A percentile compares a stretch with the other conserved stretches of the same genome.
These are phyloP conservation scores for Apogon talboti DNA, from an alignment of 2,797 vertebrate species.

Conservation along the genomic window DNA sequence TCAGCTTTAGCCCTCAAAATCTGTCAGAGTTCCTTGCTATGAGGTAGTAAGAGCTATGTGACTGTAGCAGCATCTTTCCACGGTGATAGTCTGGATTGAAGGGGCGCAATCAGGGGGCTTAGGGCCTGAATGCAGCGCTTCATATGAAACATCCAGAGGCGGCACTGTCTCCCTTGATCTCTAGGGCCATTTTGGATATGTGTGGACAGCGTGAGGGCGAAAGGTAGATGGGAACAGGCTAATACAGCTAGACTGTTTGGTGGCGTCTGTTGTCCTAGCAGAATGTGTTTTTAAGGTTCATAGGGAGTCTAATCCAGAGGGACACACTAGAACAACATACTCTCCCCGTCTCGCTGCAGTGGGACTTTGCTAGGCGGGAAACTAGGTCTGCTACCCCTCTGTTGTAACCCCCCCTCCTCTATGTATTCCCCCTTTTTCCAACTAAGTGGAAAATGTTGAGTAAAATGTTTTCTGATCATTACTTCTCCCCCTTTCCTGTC, in stretches of 20 bases:
- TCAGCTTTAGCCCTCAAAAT: not conserved
- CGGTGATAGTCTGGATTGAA: slow-evolving; percentile 41
- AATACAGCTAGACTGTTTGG: slow-evolving; percentile 53
- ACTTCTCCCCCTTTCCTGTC: slow-evolving; percentile 14
- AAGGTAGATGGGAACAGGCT: slow-evolving; percentile 79
- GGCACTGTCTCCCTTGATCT: slow-evolving; percentile 76
- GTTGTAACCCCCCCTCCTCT: not conserved
- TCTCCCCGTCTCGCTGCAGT: slow-evolving; percentile 37
- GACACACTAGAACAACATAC: slow-evolving; percentile 79
- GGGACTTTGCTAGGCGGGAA: slow-evolving; percentile 64
- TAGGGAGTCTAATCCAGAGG: slow-evolving; percentile 77
- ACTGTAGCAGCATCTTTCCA: slow-evolving; percentile 50
- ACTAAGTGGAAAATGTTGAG: too few relatives aligned
- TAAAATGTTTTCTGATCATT: slow-evolving; percentile 33
- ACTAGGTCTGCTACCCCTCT: slow-evolving; percentile 29
- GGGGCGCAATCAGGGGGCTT: slow-evolving; percentile 54
- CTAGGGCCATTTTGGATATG: slow-evolving; percentile 66
- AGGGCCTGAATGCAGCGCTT: slow-evolving; percentile 66
- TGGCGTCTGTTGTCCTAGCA: slow-evolving; percentile 68
- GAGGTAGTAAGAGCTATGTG: slow-evolving; percentile 35
- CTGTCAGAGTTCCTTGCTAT: slow-evolving; percentile 12
- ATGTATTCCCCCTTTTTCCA: too few relatives aligned
- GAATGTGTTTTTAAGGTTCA: slow-evolving; percentile 80
- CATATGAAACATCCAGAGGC: slow-evolving; percentile 55
- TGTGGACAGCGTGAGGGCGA: slow-evolving; percentile 69